Base-by-base conservation (phyloP, 2,888 invertebrate genomes). In the Tachystola acroxantha region DNA sequence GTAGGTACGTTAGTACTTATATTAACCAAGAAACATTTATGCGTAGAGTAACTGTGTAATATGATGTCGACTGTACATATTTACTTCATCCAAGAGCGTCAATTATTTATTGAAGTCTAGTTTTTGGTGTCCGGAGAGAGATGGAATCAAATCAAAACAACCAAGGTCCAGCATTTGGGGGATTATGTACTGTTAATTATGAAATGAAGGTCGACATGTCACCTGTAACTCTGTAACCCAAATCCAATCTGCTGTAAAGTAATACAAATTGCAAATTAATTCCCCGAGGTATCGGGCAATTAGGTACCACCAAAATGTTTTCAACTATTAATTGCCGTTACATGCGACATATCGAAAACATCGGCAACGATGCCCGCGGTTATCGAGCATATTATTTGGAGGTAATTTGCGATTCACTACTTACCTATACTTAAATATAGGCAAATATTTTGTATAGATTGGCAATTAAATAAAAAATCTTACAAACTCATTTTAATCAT, bases 251-350 rank as follows among this genome's bases (percentile, higher is more conserved):
- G 51, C 36, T 40, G 44, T 53, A 43, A 58, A 65, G 57, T 62
- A 72, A 72, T 76, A 68, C 64, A 71, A 72, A 62, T 73, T 68
- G 32, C 43, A 49, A 59, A 65, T 58, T 57, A 45, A 42, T 42
- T 61, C 78, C 70, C 70, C 19, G 25, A 50, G 60, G 73, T 51
- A 5, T 7, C 10, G 10, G 29, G 2, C 31, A 38, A 32, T 37
- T 33, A n/a, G n/a, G n/a, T n/a, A 37, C n/a, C 12, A 4, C 34
- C 11, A 2, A 37, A 32, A 12, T 20, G 16, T n/a, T 9, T 16
- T 19, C 10, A 26, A 34, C 14, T 11, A 11, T 10, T 34, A 34
- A 34, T 34, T 27, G 10, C 11, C 10, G 9, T 4, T 6, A 16
- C 16, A 16, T 16, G 16, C 6, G 16, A 16, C 6, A 16, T 16